Evolutionary conservation across 1,140 invertebrate species (phyloP), one percentile per base, ranked within the genome.

Genomic region (Matsumurasca onukii): DNA sequence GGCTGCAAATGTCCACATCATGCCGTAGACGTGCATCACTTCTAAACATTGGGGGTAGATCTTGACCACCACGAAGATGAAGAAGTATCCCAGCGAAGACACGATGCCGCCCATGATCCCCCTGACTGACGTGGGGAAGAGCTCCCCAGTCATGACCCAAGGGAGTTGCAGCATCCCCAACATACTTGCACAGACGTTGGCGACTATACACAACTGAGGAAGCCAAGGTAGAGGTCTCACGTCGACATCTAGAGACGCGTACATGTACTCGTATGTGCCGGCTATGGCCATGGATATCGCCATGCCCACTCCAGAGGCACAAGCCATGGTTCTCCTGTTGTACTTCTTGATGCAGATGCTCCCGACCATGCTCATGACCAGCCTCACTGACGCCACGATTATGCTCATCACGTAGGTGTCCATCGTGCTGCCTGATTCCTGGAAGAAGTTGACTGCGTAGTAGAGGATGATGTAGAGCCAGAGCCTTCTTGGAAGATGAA

Each of bases 401-500:
- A 94, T 91, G 0, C 90, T 89, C 0, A 87, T 86, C 0, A 86
- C 79, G 71, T 88, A 88, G 48, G 87, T 86, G 70, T 92, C 85
- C 1, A 92, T 79, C 66, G 83, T 82, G 9, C 87, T 81, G 1
- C 88, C 86, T 17, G 88, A 85, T 5, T 88, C 84, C 69, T 86
- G 82, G 73, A 91, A 86, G 73, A 91, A 85, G 66, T 83, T 85
- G 0, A 91, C 87, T 0, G 87, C 86, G 72, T 92, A 93, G 76
- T 90, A 93, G 34, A 93, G 80, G 3, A 93, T 86, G 0, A 89
- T 86, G 78, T 93, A 90, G 20, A 90, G 89, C 2, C 89, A 0
- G 86, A 87, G 59, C 87, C 80, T 73, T 90, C 88, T 82, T 91
- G 89, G 67, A 89, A 85, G 3, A 86, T 73, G 77, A 91, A 90